These are phyloP conservation scores for Trematomus loennbergii DNA, from an alignment of 2,113 vertebrate genomes.

Conservation along the genomic window DNA sequence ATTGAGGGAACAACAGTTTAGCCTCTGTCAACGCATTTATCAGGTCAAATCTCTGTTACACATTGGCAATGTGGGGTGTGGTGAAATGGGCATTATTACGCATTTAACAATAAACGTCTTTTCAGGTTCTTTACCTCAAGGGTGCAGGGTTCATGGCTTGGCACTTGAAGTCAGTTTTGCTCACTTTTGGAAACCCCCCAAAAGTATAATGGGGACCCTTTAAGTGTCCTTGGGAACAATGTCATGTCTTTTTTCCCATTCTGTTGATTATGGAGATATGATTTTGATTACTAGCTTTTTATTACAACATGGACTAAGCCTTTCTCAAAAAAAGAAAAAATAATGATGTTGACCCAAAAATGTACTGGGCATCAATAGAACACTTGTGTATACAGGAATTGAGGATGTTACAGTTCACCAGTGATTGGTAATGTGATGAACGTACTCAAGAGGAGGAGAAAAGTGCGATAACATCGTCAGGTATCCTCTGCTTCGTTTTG, in stretches of 20 bases:
- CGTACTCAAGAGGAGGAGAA: neutral
- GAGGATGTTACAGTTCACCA: conserved; percentile 2
- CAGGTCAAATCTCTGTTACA: neutral
- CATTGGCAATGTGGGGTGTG: neutral
- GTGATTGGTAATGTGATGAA: conserved; percentile 34
- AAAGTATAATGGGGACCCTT: too few relatives aligned
- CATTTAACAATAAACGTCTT: conserved; percentile 8
- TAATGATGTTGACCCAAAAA: conserved; percentile 28
- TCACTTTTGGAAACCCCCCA: too few relatives aligned
- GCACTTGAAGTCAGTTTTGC: neutral
- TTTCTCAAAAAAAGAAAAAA: neutral
- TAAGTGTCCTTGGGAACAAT: conserved; percentile 28
- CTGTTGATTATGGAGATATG: neutral
- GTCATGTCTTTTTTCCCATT: neutral
- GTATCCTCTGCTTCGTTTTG: neutral
- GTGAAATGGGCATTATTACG: neutral
- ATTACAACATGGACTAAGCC: neutral
- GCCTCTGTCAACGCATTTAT: neutral
- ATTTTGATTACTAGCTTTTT: conserved; percentile 5
- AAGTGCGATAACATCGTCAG: neutral
- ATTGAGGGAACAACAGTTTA: conserved; percentile 14
- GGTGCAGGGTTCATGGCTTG: neutral
- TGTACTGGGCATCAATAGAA: conserved; percentile 7
- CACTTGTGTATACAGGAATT: neutral
- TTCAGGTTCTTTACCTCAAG: neutral